Conservation (phyloP, 2,888 invertebrate genomes). For the Oxyteleia sp. region DNA sequence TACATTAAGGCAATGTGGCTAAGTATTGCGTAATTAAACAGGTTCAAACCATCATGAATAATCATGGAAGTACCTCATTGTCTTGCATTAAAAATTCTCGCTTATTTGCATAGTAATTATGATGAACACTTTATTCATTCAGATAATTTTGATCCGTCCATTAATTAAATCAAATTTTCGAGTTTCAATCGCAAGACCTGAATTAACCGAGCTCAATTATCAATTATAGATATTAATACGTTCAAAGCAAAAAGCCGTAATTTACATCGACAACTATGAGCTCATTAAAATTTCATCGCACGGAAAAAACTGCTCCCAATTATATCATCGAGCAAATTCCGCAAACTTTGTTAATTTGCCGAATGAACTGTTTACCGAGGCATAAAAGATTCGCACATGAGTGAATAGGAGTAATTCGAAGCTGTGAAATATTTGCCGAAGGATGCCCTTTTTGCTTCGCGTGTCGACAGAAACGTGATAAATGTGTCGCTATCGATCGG, state of each 20-base stretch:
- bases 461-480: slow-evolving; percentile 17
- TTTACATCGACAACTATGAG: background rate
- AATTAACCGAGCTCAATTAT: background rate
- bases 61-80: slow-evolving; percentile 56
- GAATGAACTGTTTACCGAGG: slow-evolving; percentile 29
- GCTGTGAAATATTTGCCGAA: slow-evolving; percentile 44
- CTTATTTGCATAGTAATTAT: slow-evolving; percentile 59
- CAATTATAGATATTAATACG: background rate
- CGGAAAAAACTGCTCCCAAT: slow-evolving; percentile 14
- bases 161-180: slow-evolving; percentile 33
- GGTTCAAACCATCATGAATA: slow-evolving; percentile 65
- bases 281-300: slow-evolving; percentile 23
- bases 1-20: slow-evolving; percentile 59
- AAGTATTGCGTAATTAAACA: slow-evolving; percentile 66
- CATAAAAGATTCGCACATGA: slow-evolving; percentile 52
- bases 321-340: slow-evolving; percentile 18
- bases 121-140: slow-evolving; percentile 32
- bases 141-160: slow-evolving; percentile 17
- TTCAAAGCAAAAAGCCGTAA: background rate
- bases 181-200: background rate
- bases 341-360: slow-evolving; percentile 16
- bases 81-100: slow-evolving; percentile 51
- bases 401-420: slow-evolving; percentile 52
- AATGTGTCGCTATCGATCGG: slow-evolving; percentile 28
- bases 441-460: slow-evolving; percentile 34